Evolutionary conservation across 2,888 invertebrate genomes (phyloP).

Genomic region (Amphipoea oculea): DNA sequence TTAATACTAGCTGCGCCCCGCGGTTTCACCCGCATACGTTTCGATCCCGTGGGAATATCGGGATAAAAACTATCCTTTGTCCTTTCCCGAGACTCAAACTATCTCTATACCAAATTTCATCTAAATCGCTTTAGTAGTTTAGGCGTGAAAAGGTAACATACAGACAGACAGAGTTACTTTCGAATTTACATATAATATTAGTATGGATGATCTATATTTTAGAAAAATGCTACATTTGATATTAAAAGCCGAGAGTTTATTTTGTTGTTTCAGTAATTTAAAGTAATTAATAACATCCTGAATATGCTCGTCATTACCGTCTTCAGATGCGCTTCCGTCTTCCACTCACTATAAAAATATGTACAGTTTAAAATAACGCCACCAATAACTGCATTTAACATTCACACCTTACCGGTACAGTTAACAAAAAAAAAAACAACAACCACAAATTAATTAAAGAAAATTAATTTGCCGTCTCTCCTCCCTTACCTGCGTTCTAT

Average conservation of each 20-base stretch:
- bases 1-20: too few species aligned
- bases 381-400: not conserved
- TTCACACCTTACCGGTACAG: constrained; percentile 38
- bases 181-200: too few species aligned
- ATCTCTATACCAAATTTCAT: too few species aligned
- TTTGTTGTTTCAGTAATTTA: not conserved
- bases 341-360: not conserved
- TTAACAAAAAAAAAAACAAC: constrained; percentile 34
- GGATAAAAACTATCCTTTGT: too few species aligned
- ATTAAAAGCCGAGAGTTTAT: not conserved
- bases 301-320: not conserved
- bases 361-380: not conserved
- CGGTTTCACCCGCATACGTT: too few species aligned
- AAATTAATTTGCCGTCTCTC: constrained; percentile 58
- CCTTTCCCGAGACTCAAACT: too few species aligned
- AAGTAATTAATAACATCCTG: not conserved
- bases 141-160: too few species aligned
- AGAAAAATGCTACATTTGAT: not conserved
- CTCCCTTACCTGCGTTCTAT: constrained; percentile 55
- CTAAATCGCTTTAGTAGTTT: too few species aligned
- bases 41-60: too few species aligned
- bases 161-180: too few species aligned
- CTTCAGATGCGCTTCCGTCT: not conserved
- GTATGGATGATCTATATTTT: too few species aligned
- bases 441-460: constrained; percentile 41